phyloP scores from a whole-genome alignment of 2,113 vertebrate genomes.

The Upupa epops region DNA sequence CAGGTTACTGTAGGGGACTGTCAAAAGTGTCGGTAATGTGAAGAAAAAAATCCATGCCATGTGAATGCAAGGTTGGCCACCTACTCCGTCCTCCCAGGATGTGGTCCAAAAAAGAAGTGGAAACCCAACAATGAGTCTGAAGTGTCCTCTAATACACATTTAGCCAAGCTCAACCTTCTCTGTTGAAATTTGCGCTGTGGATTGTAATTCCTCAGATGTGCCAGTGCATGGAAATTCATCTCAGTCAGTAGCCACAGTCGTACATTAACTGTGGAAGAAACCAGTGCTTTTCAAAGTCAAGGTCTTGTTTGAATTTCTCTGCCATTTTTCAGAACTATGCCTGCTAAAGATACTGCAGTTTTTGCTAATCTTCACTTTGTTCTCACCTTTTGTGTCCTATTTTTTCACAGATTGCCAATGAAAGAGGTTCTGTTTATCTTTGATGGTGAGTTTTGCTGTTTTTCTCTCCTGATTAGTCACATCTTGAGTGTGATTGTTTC shows the following conservation, averaged over 20 bases:
- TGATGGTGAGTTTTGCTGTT: not conserved
- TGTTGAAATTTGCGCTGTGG: not conserved
- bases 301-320: not conserved
- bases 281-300: not conserved
- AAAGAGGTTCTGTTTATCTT: constrained; percentile 40
- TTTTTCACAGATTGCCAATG: not conserved
- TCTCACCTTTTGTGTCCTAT: not conserved
- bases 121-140: not conserved
- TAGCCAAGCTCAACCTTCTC: not conserved
- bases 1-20: not conserved
- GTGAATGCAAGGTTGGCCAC: not conserved
- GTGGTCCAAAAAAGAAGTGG: not conserved
- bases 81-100: not conserved
- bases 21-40: not conserved
- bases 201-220: not conserved
- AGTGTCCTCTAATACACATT: not conserved
- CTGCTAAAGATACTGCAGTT: not conserved
- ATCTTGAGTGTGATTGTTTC: not conserved
- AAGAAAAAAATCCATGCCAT: not conserved
- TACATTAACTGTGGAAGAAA: not conserved
- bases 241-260: not conserved
- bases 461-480: not conserved
- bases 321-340: not conserved
- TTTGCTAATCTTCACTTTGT: not conserved
- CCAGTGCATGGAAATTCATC: not conserved